Base-by-base conservation (phyloP, 2,797 vertebrate genomes). In the Mormyrops attenuatus region DNA sequence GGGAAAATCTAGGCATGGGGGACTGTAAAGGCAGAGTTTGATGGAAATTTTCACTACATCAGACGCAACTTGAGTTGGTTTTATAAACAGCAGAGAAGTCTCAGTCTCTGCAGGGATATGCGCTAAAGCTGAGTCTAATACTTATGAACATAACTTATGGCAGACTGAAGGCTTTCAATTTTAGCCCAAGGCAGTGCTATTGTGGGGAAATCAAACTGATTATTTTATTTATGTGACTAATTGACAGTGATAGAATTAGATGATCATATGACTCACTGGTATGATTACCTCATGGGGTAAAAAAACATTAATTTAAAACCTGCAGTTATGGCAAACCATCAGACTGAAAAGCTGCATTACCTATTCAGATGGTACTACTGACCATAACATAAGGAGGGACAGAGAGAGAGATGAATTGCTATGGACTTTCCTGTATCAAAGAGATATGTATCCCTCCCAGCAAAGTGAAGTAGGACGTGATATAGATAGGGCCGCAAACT, bases 41-140 rank as follows among this genome's bases (percentile, higher is more conserved):
- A 41, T 41, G 41, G 34, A 87, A 3, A n/a, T 30, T 60, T 66
- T 66, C 87, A 66, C 57, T 63, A 88, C 86, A 34, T 89, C n/a
- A 86, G 63, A 86, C 11, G 26, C 60, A 44, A 38, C 13, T 17
- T 5, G 30, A 77, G 85, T 87, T 86, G 47, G 57, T 66, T n/a
- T 6, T 87, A 38, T 30, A 11, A 69, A 38, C 60, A 50, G 41
- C 55, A 66, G 41, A 85, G 47, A 11, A 73, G 41, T 57, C 20
- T 5, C 30, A 34, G 11, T 22, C 22, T 85, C 44, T 49, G 9
- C 30, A 11, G 41, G 1, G 57, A 52, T 86, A n/a, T 73, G 30
- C 44, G 38, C 89, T 89, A 57, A 53, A 60, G 82, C 52, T 44
- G 47, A 87, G 66, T 15, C 30, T 87, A 63, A 89, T 73, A 89